Evolutionary conservation across 2,888 invertebrate genomes (phyloP).

Genomic region (Coenonympha glycerion): DNA sequence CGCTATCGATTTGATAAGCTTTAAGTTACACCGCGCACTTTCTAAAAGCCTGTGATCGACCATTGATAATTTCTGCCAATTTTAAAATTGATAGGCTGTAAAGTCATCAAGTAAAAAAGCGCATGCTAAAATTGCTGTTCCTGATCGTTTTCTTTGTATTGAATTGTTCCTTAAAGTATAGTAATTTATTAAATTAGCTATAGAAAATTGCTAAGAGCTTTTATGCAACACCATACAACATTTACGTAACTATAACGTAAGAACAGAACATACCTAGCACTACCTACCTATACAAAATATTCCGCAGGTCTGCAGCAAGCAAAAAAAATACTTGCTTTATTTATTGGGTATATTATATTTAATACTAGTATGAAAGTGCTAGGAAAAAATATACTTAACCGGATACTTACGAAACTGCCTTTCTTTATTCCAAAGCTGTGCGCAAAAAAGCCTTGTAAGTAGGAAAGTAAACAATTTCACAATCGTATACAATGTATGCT

Average conservation of each 20-base stretch:
- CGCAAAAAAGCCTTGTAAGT: background rate
- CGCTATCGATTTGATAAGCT: conserved; percentile 30
- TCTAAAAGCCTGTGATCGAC: conserved; percentile 20
- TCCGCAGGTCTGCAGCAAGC: background rate
- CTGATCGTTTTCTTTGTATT: too few relatives aligned
- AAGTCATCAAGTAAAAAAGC: too few relatives aligned
- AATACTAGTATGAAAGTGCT: conserved; percentile 13
- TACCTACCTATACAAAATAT: background rate
- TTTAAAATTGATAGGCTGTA: too few relatives aligned
- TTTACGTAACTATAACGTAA: conserved; percentile 10
- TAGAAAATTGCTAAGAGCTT: background rate
- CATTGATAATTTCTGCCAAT: background rate
- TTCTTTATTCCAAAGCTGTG: conserved; percentile 8
- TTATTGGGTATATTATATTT: background rate
- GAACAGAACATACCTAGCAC: too few relatives aligned
- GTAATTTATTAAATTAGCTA: background rate
- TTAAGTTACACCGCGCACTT: conserved; percentile 21
- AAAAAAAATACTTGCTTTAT: conserved; percentile 5
- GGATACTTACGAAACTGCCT: conserved; percentile 12
- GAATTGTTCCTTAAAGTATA: too few relatives aligned
- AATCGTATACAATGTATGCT: conserved; percentile 1
- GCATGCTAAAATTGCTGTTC: too few relatives aligned
- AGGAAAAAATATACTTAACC: conserved; percentile 9
- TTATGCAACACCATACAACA: background rate
- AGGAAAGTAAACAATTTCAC: conserved; percentile 9